Evolutionary conservation across 1,140 invertebrate species (phyloP).

Genomic region (Calephelis virginiensis): DNA sequence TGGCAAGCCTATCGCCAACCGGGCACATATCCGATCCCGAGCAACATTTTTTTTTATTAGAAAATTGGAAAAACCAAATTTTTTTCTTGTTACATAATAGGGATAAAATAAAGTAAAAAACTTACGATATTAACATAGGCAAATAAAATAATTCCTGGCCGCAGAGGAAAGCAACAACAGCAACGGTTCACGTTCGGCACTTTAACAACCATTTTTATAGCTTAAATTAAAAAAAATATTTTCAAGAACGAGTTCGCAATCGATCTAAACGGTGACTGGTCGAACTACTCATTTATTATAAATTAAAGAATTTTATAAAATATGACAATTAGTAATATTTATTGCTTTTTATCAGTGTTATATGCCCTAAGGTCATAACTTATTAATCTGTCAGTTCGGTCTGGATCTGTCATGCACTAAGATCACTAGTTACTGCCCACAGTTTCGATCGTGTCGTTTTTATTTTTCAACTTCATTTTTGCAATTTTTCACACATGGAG

Average conservation of each 20-base stretch:
- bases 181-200: slow-evolving; percentile 61
- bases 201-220: slow-evolving; percentile 47
- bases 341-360: slow-evolving; percentile 16
- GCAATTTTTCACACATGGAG: no score
- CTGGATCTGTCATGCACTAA: background rate
- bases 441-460: no score
- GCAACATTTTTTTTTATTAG: no score
- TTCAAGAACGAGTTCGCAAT: background rate
- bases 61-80: no score
- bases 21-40: no score
- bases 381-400: background rate
- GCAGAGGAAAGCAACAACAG: slow-evolving; percentile 62
- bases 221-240: slow-evolving; percentile 15
- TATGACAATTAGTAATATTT: slow-evolving; percentile 15
- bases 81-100: no score
- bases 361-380: background rate
- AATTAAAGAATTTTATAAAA: no score
- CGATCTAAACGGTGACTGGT: no score
- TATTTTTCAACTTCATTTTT: no score
- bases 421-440: no score
- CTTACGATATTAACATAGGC: slow-evolving; percentile 64
- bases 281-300: no score
- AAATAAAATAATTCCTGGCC: slow-evolving; percentile 62
- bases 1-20: no score
- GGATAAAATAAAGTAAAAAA: slow-evolving; percentile 27